These are phyloP conservation scores for Cervus canadensis DNA, from an alignment of 2,113 vertebrate species.

Conservation along the genomic window DNA sequence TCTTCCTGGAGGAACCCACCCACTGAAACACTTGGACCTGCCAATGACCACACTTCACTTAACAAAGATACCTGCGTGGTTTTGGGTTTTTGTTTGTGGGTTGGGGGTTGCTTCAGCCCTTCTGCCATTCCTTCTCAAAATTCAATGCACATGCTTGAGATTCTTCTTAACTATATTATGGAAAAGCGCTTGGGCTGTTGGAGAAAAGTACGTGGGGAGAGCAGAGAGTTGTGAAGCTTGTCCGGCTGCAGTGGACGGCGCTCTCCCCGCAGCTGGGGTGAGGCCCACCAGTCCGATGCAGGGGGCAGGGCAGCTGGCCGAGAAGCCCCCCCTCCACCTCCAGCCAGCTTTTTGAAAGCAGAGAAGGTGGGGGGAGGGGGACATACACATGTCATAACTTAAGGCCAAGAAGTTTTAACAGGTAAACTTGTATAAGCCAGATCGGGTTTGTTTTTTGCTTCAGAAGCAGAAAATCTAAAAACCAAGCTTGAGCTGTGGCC, in stretches of 20 bases:
- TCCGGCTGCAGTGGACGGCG: not conserved
- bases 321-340: not conserved
- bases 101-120: not conserved
- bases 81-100: not conserved
- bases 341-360: constrained; percentile 61
- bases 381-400: constrained; percentile 49
- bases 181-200: not conserved
- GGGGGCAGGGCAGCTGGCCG: not conserved
- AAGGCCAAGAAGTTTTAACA: constrained; percentile 42
- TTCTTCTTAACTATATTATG: not conserved
- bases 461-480: not conserved
- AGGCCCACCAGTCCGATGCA: not conserved
- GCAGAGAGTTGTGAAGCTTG: not conserved
- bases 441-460: not conserved
- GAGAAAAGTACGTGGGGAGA: not conserved
- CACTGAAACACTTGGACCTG: not conserved
- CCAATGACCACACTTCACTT: not conserved
- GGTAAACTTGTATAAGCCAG: constrained; percentile 14
- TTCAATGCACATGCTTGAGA: not conserved
- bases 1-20: not conserved
- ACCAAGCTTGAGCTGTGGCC: not conserved
- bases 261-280: not conserved
- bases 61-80: not conserved
- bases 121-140: not conserved
- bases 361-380: not conserved